Base-by-base conservation (phyloP, 2,797 vertebrate species). In the Smutsia temminckii region DNA sequence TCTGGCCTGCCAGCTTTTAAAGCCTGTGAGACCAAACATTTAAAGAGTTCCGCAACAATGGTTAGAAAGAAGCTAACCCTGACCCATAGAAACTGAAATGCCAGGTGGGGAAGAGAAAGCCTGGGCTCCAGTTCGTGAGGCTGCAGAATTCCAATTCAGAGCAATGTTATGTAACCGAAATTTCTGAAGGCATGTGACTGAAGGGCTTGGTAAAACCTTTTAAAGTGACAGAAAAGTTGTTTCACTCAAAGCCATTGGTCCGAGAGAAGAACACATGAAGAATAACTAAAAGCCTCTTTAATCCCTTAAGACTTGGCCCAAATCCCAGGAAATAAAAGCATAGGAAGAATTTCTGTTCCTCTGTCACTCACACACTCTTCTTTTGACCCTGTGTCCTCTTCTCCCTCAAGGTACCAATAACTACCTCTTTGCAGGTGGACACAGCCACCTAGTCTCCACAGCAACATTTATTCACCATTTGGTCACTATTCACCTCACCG, bases 21-120 rank as follows among this genome's bases (percentile, higher is more conserved):
- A 94, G 97, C 95, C 95, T 83, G 92, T 51, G 78, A 94, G 95
- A 96, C 77, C 92, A 96, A 97, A 92, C 95, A 96, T 96, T 95
- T 94, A 86, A 94, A 87, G 95, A 95, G 95, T 97, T 97, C 95
- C 0, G 63, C 96, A 96, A 95, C 93, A 95, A 95, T 42, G 91
- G 89, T 96, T 92, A 93, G 95, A 85, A 91, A 95, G 95, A 96
- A 96, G 91, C 91, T 94, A 85, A 88, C 74, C 46, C 92, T 71
- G 80, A 94, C 89, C 86, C 87, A 61, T 68, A 96, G 96, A 64
- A 89, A 88, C 75, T 23, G 32, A 78, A 93, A 91, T 88, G 86
- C 95, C 91, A 87, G 93, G 94, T 89, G 17, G 89, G 75, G 74
- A 71, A 87, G 79, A 92, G 72, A 61, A 40, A 64, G 89, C n/a